phyloP scores from a whole-genome alignment of 2,888 invertebrate genomes.

The Catonia carolina region DNA sequence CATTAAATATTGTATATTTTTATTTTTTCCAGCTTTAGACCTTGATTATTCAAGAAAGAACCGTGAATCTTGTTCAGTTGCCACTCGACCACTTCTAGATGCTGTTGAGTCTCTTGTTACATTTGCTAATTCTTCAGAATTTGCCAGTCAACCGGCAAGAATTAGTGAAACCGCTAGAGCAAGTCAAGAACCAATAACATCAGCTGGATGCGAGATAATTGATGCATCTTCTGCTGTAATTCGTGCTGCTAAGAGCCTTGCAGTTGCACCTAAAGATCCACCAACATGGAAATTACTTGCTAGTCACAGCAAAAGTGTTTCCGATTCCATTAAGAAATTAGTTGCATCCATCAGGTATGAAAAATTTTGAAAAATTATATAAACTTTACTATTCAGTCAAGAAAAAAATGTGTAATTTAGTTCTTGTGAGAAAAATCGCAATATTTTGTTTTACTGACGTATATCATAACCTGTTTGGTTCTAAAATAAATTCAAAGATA shows the following conservation, averaged over 20 bases:
- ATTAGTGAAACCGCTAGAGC: conserved; percentile 77
- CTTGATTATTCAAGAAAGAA: conserved; percentile 70
- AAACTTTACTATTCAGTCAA: conserved; percentile 4
- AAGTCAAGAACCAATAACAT: conserved; percentile 81
- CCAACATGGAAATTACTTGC: conserved; percentile 92
- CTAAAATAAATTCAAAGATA: too few relatives aligned
- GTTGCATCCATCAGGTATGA: conserved; percentile 83
- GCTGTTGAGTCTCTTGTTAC: conserved; percentile 88
- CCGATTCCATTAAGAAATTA: conserved; percentile 91
- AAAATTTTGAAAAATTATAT: conserved; percentile 24
- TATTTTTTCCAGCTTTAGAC: conserved; percentile 40
- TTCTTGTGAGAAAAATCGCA: too few relatives aligned
- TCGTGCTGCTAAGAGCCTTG: conserved; percentile 79
- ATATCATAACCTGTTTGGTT: too few relatives aligned
- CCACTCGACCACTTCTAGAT: conserved; percentile 78
- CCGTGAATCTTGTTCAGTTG: conserved; percentile 62
- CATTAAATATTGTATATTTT: background rate
- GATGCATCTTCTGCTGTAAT: conserved; percentile 89
- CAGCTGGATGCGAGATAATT: conserved; percentile 69
- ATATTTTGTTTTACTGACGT: too few relatives aligned
- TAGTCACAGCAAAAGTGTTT: conserved; percentile 88
- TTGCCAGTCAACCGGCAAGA: conserved; percentile 84
- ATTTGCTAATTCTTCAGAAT: conserved; percentile 91
- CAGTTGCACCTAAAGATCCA: conserved; percentile 83
- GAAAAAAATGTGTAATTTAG: too few relatives aligned